Evolutionary conservation across 2,888 invertebrate species (phyloP), one percentile per base, ranked within the genome.

Genomic region (Lutraria lutraria): DNA sequence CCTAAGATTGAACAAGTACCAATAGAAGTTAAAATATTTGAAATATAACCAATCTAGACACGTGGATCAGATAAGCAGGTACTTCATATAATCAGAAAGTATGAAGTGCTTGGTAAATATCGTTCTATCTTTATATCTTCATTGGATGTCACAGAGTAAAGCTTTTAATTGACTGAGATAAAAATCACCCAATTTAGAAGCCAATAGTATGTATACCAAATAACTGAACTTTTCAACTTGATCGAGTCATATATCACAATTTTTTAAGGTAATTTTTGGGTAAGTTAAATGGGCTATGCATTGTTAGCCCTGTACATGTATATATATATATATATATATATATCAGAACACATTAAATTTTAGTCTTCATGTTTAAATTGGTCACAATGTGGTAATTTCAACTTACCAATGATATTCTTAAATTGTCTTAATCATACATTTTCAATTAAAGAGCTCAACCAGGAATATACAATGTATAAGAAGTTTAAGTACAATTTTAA

Each of bases 81-180:
- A 13, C 34, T 72, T 31, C 31, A 31, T 34, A 76, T 34, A 76
- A 76, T 34, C 4, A 31, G 76, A 25, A 68, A 16, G 29, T 76
- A 34, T 76, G 6, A 76, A 76, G 76, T 76, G 76, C 12, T 76
- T 25, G 76, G 76, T 34, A 76, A 76, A 76, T 76, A 76, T 16
- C 16, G 76, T 76, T 76, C 25, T 31, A 76, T 76, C 29, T 76
- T 15, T 76, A 76, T 15, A 76, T 34, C 19, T 6, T 76, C 76
- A 76, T 19, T 34, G 76, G 34, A 34, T 15, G 76, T 76, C 76
- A 16, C 31, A 15, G 19, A 25, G 19, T 76, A 76, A 76, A 34
- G 31, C 31, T 31, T 76, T 31, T 76, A 76, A 76, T 76, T 76
- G 76, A 31, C 31, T 76, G 25, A 31, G 76, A 76, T 31, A 76